Percentiles rank a stretch among this genome's conserved stretches.
These are phyloP conservation scores for Erebia epiphron DNA, from an alignment of 2,888 invertebrate species.

Conservation along the genomic window DNA sequence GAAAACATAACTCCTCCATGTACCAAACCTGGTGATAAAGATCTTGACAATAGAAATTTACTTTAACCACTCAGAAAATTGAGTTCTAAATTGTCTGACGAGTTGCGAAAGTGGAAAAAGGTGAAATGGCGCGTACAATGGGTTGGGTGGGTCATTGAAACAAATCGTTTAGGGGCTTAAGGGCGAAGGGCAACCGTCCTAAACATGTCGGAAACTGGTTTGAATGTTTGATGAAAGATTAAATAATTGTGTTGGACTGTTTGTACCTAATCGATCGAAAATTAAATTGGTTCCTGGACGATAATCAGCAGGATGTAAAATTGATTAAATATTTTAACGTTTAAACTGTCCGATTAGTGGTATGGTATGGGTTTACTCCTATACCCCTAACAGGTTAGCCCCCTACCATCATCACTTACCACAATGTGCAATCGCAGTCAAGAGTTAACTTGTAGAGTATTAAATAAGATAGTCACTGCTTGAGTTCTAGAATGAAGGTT, in stretches of 20 bases:
- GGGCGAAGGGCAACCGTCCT: slow-evolving; percentile 61
- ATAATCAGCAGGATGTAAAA: slow-evolving; percentile 5
- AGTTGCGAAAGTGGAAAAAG: slow-evolving; percentile 49
- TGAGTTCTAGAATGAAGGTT: no score
- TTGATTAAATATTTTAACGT: background rate
- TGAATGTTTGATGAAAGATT: slow-evolving; percentile 29
- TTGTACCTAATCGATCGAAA: slow-evolving; percentile 8
- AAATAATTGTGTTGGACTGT: slow-evolving; percentile 26
- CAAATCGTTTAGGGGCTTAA: slow-evolving; percentile 66
- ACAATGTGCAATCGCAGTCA: no score
- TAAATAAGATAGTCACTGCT: no score
- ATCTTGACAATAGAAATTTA: slow-evolving; percentile 49
- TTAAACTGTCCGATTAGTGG: no score
- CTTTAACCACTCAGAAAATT: slow-evolving; percentile 34
- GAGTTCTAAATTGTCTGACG: slow-evolving; percentile 38
- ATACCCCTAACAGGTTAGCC: no score
- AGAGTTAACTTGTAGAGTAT: no score
- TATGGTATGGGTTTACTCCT: no score
- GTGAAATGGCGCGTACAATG: slow-evolving; percentile 71
- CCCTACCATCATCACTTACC: no score
- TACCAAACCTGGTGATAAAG: slow-evolving; percentile 59
- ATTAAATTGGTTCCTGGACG: background rate
- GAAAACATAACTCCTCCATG: slow-evolving; percentile 48
- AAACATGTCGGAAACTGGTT: slow-evolving; percentile 29
- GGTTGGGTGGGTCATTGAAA: slow-evolving; percentile 59